Base-by-base conservation (phyloP, 1,140 invertebrate genomes). In the Drosophila rufa region DNA sequence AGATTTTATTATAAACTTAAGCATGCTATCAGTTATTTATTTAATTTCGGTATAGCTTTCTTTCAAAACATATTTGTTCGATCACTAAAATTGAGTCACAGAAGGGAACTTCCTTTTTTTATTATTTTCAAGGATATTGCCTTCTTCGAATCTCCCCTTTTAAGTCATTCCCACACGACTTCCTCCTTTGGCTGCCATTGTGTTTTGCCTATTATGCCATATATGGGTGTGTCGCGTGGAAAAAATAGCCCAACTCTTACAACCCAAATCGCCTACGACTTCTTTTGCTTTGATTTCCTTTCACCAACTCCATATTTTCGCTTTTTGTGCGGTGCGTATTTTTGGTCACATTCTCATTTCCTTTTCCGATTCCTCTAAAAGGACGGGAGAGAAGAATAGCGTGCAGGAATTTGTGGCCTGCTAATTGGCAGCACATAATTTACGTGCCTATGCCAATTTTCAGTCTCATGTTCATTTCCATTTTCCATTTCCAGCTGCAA, bases 361-460 rank as follows among this genome's bases (percentile, higher is more conserved):
- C 45, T 68, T 75, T 59, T 78, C 14, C 45, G 42, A 53, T 53
- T 68, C 82, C 59, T 61, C 19, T 17, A 43, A 43, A 27, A 45
- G 17, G 40, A n/a, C 15, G 33, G 12, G 33, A 17, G 43, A 45
- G 17, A 19, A 62, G 58, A 78, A 62, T 90, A 74, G 85, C 85
- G 85, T 85, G 85, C 74, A 60, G 53, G 75, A 79, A 89, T 82
- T 79, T 79, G 67, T 64, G 70, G 68, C 71, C 75, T 82, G 81
- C 82, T 90, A 90, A 90, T 90, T 90, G 85, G 85, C 85, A 91
- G 79, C 85, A 90, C 82, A 90, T 90, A 79, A 85, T 85, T 90
- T 90, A 91, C 86, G 79, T 90, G 85, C 79, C 84, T 85, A 77
- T 91, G 86, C 85, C 79, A 82, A 85, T 90, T 90, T 90, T 80